Conservation (phyloP, 2,888 invertebrate species). For the Embidobia sp. region DNA sequence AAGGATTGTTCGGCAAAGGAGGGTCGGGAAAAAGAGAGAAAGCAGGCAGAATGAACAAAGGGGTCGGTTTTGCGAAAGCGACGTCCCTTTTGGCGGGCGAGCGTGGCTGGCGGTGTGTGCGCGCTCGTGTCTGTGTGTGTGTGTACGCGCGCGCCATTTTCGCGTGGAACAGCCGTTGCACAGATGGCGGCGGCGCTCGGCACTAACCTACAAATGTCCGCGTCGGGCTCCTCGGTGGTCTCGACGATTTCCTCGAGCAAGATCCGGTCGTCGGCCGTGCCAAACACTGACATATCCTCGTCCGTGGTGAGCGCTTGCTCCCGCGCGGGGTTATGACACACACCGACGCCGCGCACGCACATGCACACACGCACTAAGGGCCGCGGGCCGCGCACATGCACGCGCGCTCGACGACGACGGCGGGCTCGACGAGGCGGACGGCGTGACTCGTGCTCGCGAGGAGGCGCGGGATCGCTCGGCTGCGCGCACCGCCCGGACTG, state of each 20-base stretch:
- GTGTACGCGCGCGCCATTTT: constrained; percentile 56
- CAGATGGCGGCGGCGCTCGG: constrained; percentile 54
- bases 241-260: constrained; percentile 83
- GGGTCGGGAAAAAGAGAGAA: neutral
- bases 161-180: constrained; percentile 44
- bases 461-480: constrained; percentile 78
- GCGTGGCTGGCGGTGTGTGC: neutral
- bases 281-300: constrained; percentile 83
- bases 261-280: constrained; percentile 82
- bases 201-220: constrained; percentile 78
- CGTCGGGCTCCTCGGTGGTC: constrained; percentile 81
- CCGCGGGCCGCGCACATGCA: constrained; percentile 59
- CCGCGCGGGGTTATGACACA: constrained; percentile 56
- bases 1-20: neutral
- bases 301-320: constrained; percentile 60
- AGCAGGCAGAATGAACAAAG: neutral
- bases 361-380: constrained; percentile 51
- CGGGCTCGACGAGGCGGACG: constrained; percentile 2
- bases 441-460: constrained; percentile 76
- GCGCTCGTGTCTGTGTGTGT: constrained; percentile 2
- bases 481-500: constrained; percentile 80
- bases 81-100: constrained; percentile 42
- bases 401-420: constrained; percentile 44
- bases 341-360: constrained; percentile 58
- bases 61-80: neutral